phyloP scores from a whole-genome alignment of 2,797 vertebrate species.

The Odontamblyopus lacepedii region DNA sequence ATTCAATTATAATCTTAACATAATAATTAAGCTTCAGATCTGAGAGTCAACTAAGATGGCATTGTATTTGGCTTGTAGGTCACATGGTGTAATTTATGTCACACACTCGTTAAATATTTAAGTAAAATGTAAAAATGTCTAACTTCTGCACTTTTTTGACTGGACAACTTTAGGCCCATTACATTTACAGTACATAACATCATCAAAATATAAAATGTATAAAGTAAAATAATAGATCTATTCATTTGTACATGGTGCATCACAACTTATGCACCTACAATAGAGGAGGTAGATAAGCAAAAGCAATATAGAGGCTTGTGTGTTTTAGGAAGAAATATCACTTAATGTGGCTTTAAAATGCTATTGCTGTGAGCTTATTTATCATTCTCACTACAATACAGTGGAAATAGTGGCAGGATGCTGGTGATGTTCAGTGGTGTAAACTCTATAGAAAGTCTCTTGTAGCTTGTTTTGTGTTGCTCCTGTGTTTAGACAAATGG shows the following conservation, averaged over 20 bases:
- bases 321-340: constrained; percentile 61
- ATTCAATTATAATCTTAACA: constrained; percentile 2
- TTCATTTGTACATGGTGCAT: constrained; percentile 74
- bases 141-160: constrained; percentile 5
- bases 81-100: constrained; percentile 11
- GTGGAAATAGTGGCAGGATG: constrained; percentile 66
- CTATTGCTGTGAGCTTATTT: constrained; percentile 54
- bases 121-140: neutral
- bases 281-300: constrained; percentile 79
- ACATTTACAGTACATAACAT: constrained; percentile 48
- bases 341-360: constrained; percentile 48
- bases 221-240: constrained; percentile 74
- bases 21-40: constrained; percentile 40
- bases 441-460: constrained; percentile 3
- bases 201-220: constrained; percentile 74
- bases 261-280: constrained; percentile 61
- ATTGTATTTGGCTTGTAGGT: constrained; percentile 26
- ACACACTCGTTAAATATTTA: neutral
- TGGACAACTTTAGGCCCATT: constrained; percentile 51
- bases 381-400: constrained; percentile 55
- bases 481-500: constrained; percentile 29
- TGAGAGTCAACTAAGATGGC: constrained; percentile 48
- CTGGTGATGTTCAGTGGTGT: constrained; percentile 36
- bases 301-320: constrained; percentile 48
- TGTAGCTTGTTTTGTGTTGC: constrained; percentile 2